Evolutionary conservation across 2,113 vertebrate genomes (phyloP).

Genomic region (Lonchura striata): DNA sequence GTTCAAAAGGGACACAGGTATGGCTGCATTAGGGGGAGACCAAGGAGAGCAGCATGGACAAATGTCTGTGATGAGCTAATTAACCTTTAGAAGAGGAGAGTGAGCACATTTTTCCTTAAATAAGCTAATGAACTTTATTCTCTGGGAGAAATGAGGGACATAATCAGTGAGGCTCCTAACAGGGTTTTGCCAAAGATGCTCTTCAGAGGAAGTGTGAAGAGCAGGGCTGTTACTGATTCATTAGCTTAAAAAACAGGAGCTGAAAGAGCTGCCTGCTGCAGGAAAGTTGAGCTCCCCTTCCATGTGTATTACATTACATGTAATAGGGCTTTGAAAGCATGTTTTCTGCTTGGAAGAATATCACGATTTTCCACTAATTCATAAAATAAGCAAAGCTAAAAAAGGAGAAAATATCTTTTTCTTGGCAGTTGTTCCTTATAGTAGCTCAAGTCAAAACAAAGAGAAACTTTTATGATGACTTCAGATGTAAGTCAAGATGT

Average conservation of each 20-base stretch:
- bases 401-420: not conserved
- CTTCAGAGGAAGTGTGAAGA: not conserved
- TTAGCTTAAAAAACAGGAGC: not conserved
- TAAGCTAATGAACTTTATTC: not conserved
- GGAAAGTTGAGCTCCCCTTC: not conserved
- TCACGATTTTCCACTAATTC: not conserved
- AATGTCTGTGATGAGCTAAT: not conserved
- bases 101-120: not conserved
- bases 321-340: not conserved
- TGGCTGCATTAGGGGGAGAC: not conserved
- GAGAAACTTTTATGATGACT: not conserved
- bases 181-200: not conserved
- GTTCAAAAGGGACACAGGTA: not conserved
- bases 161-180: not conserved
- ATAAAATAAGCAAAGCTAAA: not conserved
- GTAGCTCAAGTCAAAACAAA: not conserved
- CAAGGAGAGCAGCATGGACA: not conserved
- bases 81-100: not conserved
- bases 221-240: not conserved
- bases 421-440: not conserved
- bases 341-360: not conserved
- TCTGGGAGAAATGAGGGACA: not conserved
- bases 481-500: not conserved
- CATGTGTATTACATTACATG: not conserved
- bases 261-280: not conserved